Base-by-base conservation (phyloP, 2,888 invertebrate genomes). In the Coenonympha arcania region DNA sequence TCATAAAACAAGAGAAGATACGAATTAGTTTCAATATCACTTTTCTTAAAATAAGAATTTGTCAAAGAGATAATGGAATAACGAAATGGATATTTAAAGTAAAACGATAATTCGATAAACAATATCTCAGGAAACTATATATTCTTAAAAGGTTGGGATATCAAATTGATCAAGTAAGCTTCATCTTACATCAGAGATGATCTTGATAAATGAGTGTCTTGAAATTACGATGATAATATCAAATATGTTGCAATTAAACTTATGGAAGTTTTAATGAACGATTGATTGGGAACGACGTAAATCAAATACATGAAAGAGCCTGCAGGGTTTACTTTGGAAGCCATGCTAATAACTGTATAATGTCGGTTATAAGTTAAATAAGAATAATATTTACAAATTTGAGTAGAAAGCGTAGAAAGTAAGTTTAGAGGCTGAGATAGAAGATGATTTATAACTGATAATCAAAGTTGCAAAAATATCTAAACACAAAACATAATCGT, bases 221-320 rank as follows among this genome's bases (percentile, higher is more conserved):
- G 3, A 19, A 42, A 24, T 34, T 41, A 49, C 60, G 50, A 52
- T 52, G 58, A 58, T 64, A 71, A 58, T 64, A 71, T 67, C 67
- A 57, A 68, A 72, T 68, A 63, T 66, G 64, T 63, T 62, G 58
- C 61, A 60, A 65, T 65, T 66, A 69, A 65, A 63, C 62, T 59
- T 54, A 54, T 48, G 55, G 55, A 79, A 79, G 75, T 79, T 80
- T 73, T 76, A 79, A 80, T 76, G 70, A 78, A 69, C 65, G 59
- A 61, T 65, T 62, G 64, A 65, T 64, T 60, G 56, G 59, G 50
- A 62, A 58, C 57, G 59, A 59, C 55, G 61, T 57, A 60, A 60
- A 61, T 61, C n/a, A n/a, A n/a, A n/a, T n/a, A n/a, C n/a, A n/a
- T n/a, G n/a, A 62, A 60, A 59, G 57, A 48, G 46, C 13, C 30